Evolutionary conservation across 2,888 invertebrate genomes (phyloP).

Genomic region (Cistogaster globosa): DNA sequence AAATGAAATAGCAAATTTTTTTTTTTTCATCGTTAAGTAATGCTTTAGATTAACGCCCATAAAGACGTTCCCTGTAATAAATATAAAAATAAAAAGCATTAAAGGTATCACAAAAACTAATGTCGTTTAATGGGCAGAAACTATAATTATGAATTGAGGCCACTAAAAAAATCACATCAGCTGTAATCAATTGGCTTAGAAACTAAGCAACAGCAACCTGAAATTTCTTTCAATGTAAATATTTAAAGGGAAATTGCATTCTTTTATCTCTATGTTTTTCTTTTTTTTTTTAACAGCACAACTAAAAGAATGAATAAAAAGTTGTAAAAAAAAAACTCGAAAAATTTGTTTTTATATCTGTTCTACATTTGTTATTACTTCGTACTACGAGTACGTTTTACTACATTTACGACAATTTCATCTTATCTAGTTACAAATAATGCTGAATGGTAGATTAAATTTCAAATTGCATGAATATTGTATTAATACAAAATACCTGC

Average conservation of each 20-base stretch:
- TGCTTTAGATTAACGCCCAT: too few relatives aligned
- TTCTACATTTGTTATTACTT: conserved; percentile 4
- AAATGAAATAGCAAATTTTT: too few relatives aligned
- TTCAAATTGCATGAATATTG: conserved; percentile 76
- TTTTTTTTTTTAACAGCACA: conserved; percentile 7
- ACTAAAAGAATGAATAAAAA: conserved; percentile 47
- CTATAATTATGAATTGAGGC: too few relatives aligned
- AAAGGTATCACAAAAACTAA: too few relatives aligned
- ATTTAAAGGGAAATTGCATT: conserved; percentile 25
- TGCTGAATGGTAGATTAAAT: conserved; percentile 75
- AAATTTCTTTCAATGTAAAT: conserved; percentile 35
- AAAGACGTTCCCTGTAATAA: too few relatives aligned
- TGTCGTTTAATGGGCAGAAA: too few relatives aligned
- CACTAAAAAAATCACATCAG: too few relatives aligned
- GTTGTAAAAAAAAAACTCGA: not conserved
- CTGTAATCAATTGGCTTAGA: too few relatives aligned
- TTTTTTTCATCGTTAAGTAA: too few relatives aligned
- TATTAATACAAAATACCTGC: conserved; percentile 70
- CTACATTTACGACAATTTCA: conserved; percentile 68
- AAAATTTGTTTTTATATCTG: not conserved
- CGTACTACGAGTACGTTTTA: conserved; percentile 50
- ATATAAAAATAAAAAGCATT: too few relatives aligned
- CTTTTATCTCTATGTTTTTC: conserved; percentile 14
- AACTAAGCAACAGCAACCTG: too few relatives aligned
- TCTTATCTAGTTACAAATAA: conserved; percentile 71